These are phyloP conservation scores for Drosophila parvula DNA, from an alignment of 1,140 invertebrate species.

Conservation along the genomic window DNA sequence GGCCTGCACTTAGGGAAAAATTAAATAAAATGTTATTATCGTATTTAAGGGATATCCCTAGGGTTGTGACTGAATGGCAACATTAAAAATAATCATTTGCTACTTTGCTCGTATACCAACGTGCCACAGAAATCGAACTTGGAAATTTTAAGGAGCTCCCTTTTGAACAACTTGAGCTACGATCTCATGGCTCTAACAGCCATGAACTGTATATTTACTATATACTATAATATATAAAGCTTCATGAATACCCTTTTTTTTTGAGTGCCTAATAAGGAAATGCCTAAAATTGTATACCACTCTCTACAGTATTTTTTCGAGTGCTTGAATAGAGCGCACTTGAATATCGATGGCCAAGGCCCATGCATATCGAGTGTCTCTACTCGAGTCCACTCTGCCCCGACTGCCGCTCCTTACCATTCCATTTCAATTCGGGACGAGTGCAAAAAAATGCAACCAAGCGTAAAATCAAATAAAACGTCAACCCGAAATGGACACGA, in stretches of 20 bases:
- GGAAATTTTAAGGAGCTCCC: neutral
- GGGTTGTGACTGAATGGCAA: neutral
- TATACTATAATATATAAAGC: too few species aligned
- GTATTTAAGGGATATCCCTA: neutral
- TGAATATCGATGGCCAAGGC: slow-evolving; percentile 72
- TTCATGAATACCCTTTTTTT: neutral
- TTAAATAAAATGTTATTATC: too few species aligned
- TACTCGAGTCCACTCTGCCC: slow-evolving; percentile 10
- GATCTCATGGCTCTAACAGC: neutral
- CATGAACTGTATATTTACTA: neutral
- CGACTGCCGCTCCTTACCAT: slow-evolving; percentile 13
- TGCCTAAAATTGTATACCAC: neutral
- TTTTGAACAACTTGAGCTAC: neutral
- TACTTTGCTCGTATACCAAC: neutral
- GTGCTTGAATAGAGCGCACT: slow-evolving; percentile 37
- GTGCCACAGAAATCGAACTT: neutral
- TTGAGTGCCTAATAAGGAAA: neutral
- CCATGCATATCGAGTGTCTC: slow-evolving; percentile 71
- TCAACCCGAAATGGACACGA: slow-evolving; percentile 63
- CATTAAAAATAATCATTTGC: neutral
- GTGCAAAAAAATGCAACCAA: slow-evolving; percentile 74
- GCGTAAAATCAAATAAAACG: slow-evolving; percentile 82
- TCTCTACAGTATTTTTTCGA: slow-evolving; percentile 11
- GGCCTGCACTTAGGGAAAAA: slow-evolving; percentile 15
- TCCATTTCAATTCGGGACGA: slow-evolving; percentile 37